Evolutionary conservation across 1,140 invertebrate genomes (phyloP).

Genomic region (Atta colombica): DNA sequence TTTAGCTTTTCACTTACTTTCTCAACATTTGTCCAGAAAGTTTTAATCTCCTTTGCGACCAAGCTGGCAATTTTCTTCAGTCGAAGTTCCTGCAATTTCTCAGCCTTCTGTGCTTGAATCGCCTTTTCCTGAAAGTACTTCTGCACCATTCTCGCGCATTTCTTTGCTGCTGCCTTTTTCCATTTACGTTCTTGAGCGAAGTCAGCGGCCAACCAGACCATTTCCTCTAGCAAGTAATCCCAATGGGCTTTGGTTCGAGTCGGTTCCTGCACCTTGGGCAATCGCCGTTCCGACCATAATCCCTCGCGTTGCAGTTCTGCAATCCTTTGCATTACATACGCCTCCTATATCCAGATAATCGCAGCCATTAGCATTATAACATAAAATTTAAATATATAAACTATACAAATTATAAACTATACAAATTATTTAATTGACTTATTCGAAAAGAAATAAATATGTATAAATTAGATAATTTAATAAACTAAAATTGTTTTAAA

Average conservation of each 20-base stretch:
- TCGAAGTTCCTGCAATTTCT: conserved; percentile 96
- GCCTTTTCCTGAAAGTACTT: conserved; percentile 99
- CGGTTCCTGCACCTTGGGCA: conserved; percentile 97
- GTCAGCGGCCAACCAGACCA: conserved; percentile 99
- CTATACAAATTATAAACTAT: not conserved
- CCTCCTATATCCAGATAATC: conserved; percentile 88
- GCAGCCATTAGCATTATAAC: not conserved
- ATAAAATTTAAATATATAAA: conserved; percentile 14
- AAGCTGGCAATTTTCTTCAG: conserved; percentile 95
- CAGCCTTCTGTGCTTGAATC: conserved; percentile 94
- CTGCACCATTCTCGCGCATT: conserved; percentile 96
- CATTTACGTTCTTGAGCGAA: conserved; percentile 99
- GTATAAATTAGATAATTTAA: not conserved
- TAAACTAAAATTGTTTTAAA: not conserved
- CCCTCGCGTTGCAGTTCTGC: conserved; percentile 95
- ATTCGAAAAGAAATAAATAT: not conserved
- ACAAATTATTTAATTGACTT: too few relatives aligned
- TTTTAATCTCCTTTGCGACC: conserved; percentile 97
- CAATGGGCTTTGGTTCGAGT: conserved; percentile 97
- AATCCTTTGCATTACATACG: conserved; percentile 96
- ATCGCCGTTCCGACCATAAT: conserved; percentile 96
- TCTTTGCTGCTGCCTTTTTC: conserved; percentile 98
- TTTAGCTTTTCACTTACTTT: conserved; percentile 88
- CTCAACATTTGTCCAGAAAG: conserved; percentile 98
- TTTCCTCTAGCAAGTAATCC: conserved; percentile 99